A percentile compares a stretch with the other conserved stretches of the same genome.
Evolutionary conservation across 1,140 invertebrate genomes (phyloP).

Genomic region (Drosophila nebulosa): DNA sequence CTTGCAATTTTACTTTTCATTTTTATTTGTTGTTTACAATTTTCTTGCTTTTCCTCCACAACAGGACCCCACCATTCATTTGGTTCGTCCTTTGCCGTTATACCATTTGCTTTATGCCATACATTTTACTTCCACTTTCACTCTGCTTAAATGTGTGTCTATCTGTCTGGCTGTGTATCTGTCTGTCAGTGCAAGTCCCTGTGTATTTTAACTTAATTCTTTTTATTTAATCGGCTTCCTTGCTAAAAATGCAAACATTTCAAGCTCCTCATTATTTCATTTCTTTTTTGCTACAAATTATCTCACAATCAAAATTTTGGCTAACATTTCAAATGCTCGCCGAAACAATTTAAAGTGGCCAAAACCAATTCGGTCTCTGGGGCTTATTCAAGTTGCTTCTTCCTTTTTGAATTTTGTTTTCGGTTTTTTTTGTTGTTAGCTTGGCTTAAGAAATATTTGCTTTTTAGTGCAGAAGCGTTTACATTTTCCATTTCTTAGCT

Average conservation of each 20-base stretch:
- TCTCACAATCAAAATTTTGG: constrained; percentile 54
- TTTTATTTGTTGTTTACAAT: constrained; percentile 63
- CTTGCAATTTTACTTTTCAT: constrained; percentile 52
- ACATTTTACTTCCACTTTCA: constrained; percentile 22
- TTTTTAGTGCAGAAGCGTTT: constrained; percentile 61
- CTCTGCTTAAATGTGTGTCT: constrained; percentile 9
- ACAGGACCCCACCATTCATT: constrained; percentile 12
- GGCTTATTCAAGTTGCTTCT: background rate
- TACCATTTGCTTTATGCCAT: constrained; percentile 4
- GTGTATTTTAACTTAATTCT: constrained; percentile 15
- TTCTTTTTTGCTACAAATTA: background rate
- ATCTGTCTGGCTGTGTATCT: background rate
- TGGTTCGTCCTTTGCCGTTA: constrained; percentile 12
- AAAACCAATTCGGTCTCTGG: background rate
- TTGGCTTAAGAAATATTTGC: constrained; percentile 59
- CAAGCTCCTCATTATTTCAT: background rate
- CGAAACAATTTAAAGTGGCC: constrained; percentile 41
- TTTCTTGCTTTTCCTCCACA: constrained; percentile 23
- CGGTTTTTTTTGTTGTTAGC: constrained; percentile 29
- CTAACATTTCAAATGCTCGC: constrained; percentile 72
- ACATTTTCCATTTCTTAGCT: constrained; percentile 51
- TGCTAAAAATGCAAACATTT: constrained; percentile 27
- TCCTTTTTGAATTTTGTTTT: background rate
- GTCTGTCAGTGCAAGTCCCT: constrained; percentile 1
- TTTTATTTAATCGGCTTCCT: constrained; percentile 2